phyloP scores from a whole-genome alignment of 2,888 invertebrate species.

The Anthoptus insignis region DNA sequence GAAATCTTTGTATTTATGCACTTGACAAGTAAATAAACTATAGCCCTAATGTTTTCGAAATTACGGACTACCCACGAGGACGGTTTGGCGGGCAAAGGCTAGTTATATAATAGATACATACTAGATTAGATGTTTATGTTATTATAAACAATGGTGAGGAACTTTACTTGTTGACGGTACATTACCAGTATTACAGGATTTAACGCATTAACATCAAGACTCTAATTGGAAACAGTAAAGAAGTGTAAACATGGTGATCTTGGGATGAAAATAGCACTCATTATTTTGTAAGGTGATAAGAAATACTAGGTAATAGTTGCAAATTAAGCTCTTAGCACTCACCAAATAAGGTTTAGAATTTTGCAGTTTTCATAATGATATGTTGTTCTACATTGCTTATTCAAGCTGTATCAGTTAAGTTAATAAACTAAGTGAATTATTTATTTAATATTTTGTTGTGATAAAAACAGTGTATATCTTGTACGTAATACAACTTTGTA shows the following conservation, averaged over 20 bases:
- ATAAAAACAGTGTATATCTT: no score
- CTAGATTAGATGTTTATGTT: no score
- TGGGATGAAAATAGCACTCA: constrained; percentile 15
- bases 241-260: constrained; percentile 40
- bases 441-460: no score
- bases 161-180: constrained; percentile 43
- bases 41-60: no score
- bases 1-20: no score
- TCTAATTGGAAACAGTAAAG: constrained; percentile 65
- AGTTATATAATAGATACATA: no score
- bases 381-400: background rate
- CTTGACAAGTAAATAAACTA: no score
- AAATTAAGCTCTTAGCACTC: background rate
- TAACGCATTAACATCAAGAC: constrained; percentile 60
- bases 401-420: background rate
- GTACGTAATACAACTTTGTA: no score
- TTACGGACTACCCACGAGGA: no score
- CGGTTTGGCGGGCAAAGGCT: no score
- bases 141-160: background rate
- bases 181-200: constrained; percentile 53
- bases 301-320: background rate
- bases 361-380: background rate
- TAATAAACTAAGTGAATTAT: no score
- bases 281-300: background rate
- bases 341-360: background rate